These are phyloP conservation scores for Gallinago solitaria DNA, from an alignment of 2,797 vertebrate species.

Conservation along the genomic window DNA sequence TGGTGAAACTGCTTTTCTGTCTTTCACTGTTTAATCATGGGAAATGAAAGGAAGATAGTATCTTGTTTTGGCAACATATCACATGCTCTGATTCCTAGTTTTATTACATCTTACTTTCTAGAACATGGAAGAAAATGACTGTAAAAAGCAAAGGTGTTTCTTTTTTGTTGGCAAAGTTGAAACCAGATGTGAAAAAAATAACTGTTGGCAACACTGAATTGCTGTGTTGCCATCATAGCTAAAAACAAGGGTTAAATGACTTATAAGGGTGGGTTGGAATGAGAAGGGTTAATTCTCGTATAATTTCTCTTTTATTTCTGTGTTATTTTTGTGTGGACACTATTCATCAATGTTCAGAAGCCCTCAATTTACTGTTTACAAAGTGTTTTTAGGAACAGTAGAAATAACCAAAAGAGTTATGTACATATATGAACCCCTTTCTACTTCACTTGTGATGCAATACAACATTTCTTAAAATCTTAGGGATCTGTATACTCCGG, in stretches of 20 bases:
- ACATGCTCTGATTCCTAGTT: background rate
- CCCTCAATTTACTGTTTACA: background rate
- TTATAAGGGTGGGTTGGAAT: background rate
- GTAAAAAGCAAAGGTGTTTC: slow-evolving; percentile 10
- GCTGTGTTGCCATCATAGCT: background rate
- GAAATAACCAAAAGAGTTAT: background rate
- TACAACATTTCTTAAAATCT: background rate
- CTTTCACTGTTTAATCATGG: background rate
- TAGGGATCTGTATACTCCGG: background rate
- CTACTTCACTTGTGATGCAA: background rate
- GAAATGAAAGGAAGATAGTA: background rate
- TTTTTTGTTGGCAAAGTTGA: slow-evolving; percentile 13
- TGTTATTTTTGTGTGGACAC: background rate
- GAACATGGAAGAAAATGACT: background rate
- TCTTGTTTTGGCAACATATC: slow-evolving; percentile 6
- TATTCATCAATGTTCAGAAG: background rate
- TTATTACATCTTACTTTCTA: background rate
- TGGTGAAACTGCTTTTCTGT: background rate
- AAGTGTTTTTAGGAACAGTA: slow-evolving; percentile 22
- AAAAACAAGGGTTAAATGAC: background rate
- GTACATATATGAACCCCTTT: background rate
- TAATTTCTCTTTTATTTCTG: background rate
- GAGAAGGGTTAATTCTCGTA: background rate
- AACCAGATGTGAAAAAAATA: background rate
- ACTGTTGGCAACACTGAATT: background rate